phyloP scores from a whole-genome alignment of 2,113 vertebrate genomes.

The Brachypodius melanocephalos region DNA sequence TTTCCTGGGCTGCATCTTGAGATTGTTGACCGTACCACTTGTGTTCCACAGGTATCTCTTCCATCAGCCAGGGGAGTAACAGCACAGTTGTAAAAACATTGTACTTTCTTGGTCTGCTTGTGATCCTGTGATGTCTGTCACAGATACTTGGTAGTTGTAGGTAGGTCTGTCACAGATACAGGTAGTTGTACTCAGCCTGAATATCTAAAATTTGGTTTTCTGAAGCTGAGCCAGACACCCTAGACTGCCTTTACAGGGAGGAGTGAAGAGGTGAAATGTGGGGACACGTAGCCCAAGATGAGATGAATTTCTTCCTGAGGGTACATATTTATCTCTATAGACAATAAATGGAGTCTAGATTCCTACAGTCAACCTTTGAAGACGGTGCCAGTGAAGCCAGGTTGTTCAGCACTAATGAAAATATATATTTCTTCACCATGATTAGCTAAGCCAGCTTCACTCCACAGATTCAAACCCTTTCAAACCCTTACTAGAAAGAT shows the following conservation, averaged over 20 bases:
- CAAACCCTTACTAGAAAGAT: background rate
- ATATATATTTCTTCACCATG: background rate
- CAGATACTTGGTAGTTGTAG: background rate
- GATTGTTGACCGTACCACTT: background rate
- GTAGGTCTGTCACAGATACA: background rate
- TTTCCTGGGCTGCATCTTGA: background rate
- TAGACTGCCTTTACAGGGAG: background rate
- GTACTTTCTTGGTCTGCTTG: background rate
- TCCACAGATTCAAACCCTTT: background rate
- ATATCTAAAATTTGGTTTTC: background rate
- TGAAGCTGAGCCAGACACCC: background rate
- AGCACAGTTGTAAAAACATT: background rate
- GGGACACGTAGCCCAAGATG: background rate
- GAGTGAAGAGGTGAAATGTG: background rate
- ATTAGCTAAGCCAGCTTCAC: background rate
- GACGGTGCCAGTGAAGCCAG: background rate
- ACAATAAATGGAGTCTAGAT: background rate
- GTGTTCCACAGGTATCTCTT: background rate
- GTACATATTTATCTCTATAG: background rate
- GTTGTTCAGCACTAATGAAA: background rate
- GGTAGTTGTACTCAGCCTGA: background rate
- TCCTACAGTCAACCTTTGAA: background rate
- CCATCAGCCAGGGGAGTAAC: background rate
- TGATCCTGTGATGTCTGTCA: background rate
- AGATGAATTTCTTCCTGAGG: background rate